phyloP scores from a whole-genome alignment of 2,888 invertebrate genomes.

The Coenonympha arcania region DNA sequence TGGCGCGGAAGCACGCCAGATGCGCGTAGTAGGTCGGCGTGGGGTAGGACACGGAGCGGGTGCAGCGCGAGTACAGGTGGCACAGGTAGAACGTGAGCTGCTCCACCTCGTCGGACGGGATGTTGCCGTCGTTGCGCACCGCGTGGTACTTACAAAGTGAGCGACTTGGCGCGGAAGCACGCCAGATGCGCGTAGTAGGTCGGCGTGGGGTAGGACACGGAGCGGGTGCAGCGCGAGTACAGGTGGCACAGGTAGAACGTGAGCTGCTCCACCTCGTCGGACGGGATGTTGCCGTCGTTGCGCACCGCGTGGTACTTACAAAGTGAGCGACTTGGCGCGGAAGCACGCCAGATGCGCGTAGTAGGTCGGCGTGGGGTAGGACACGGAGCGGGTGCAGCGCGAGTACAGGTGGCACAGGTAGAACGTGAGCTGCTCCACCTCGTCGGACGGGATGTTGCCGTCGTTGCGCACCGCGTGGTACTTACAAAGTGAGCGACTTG shows the following conservation, averaged over 20 bases:
- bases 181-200: slow-evolving; percentile 91
- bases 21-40: slow-evolving; percentile 92
- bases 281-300: too few relatives aligned
- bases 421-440: too few relatives aligned
- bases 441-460: too few relatives aligned
- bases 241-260: slow-evolving; percentile 86
- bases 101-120: too few relatives aligned
- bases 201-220: slow-evolving; percentile 88
- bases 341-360: slow-evolving; percentile 89
- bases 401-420: slow-evolving; percentile 89
- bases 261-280: too few relatives aligned
- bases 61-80: slow-evolving; percentile 88
- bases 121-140: too few relatives aligned
- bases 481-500: slow-evolving; percentile 65
- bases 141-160: slow-evolving; percentile 65
- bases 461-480: too few relatives aligned
- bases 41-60: slow-evolving; percentile 84
- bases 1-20: slow-evolving; percentile 84
- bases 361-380: slow-evolving; percentile 90
- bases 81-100: slow-evolving; percentile 85
- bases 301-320: too few relatives aligned
- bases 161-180: slow-evolving; percentile 79
- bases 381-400: slow-evolving; percentile 84
- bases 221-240: slow-evolving; percentile 86
- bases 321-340: slow-evolving; percentile 76